Evolutionary conservation across 2,888 invertebrate genomes (phyloP), one percentile per base, ranked within the genome.

Genomic region (Nephrotoma appendiculata): DNA sequence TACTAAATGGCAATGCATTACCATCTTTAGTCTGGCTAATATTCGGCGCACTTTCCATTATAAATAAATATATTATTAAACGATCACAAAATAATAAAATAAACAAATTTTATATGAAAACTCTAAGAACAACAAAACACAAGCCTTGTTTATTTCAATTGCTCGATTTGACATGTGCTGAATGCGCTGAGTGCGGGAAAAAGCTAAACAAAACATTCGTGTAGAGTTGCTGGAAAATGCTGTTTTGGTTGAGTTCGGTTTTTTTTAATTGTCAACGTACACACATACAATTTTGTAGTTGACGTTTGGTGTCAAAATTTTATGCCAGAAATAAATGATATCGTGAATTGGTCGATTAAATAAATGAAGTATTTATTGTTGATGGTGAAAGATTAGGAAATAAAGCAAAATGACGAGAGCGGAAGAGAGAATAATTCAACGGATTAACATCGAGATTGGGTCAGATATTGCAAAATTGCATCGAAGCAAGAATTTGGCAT

Each of bases 371-470:
- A 71, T 19, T 57, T 57, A 2, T 31, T 31, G 31, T 31, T 2
- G 31, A 31, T 31, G 31, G 31, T 31, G 31, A 31, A 19, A 19
- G 19, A 31, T 57, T 44, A 44, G 6, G 9, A 44, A 44, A 44
- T 44, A 57, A 31, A 31, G 3, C 4, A 83, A 41, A 85, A 89
- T 90, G 88, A 88, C 89, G 19, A 89, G 88, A 87, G 88, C 90
- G 87, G 90, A 91, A 87, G 88, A 89, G 84, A 89, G 90, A 88
- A 91, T 94, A 31, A 91, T 93, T 83, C 89, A 92, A 83, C 92
- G 92, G 88, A 91, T 94, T 41, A 94, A 94, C 88, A 89, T 91
- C 44, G 92, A 93, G 89, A 92, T 94, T 85, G 94, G 93, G 41
- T 91, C 91, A 11, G 92, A 93, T 89, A 91, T 94, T 86, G 91